Percentiles rank a stretch among this genome's conserved stretches.
Evolutionary conservation across 1,140 invertebrate genomes (phyloP).

Genomic region (Nephotettix cincticeps): DNA sequence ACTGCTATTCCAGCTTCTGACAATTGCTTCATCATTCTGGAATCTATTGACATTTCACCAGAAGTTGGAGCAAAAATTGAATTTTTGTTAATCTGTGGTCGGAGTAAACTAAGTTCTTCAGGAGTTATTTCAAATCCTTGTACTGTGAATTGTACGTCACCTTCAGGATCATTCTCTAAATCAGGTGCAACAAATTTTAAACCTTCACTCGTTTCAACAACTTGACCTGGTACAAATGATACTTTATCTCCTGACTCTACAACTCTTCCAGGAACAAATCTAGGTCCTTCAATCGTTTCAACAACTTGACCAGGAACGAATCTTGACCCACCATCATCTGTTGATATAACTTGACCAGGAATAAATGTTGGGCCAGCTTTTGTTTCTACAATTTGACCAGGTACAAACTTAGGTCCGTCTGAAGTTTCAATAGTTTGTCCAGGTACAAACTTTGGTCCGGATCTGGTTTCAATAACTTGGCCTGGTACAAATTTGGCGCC

Average conservation of each 20-base stretch:
- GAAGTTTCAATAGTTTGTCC: constrained; percentile 67
- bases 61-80: constrained; percentile 48
- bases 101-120: constrained; percentile 63
- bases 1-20: constrained; percentile 69
- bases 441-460: constrained; percentile 67
- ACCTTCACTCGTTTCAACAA: constrained; percentile 69
- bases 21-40: constrained; percentile 64
- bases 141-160: constrained; percentile 64
- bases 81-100: constrained; percentile 50
- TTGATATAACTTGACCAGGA: constrained; percentile 70
- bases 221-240: constrained; percentile 67
- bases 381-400: constrained; percentile 70
- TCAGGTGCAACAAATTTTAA: constrained; percentile 69
- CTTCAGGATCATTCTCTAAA: constrained; percentile 61
- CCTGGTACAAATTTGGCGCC: constrained; percentile 69
- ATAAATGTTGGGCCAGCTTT: constrained; percentile 71
- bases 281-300: constrained; percentile 66
- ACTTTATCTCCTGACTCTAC: constrained; percentile 65
- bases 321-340: constrained; percentile 64
- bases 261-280: constrained; percentile 71
- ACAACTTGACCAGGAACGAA: constrained; percentile 75
- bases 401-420: constrained; percentile 67
- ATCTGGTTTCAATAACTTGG: constrained; percentile 66
- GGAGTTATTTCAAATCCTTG: constrained; percentile 73
- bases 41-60: constrained; percentile 63